Percentiles rank a stretch among this genome's conserved stretches.
Evolutionary conservation across 1,140 invertebrate species (phyloP).

Genomic region (Yoshiicerus persimilis): DNA sequence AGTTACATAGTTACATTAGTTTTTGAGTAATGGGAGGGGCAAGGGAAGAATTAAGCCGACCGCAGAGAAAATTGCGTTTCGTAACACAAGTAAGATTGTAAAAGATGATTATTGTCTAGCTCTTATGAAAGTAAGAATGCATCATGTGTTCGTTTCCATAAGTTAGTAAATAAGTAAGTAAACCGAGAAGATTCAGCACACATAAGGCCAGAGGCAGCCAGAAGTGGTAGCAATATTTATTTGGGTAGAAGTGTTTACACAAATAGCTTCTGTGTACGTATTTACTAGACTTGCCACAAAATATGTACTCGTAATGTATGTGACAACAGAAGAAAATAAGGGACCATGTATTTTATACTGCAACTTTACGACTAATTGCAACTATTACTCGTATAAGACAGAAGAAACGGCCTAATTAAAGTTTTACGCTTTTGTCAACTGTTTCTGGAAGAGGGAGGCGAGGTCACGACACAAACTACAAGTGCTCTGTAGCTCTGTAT

Average conservation of each 20-base stretch:
- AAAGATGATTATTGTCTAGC: background rate
- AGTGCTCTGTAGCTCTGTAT: background rate
- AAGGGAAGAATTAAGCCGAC: background rate
- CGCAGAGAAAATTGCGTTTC: background rate
- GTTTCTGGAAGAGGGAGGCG: background rate
- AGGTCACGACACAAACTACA: background rate
- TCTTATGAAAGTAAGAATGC: background rate
- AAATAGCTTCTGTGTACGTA: slow-evolving; percentile 9
- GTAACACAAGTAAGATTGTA: background rate
- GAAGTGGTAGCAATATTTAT: background rate
- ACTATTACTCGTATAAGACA: background rate
- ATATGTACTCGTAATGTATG: background rate
- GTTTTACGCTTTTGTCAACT: background rate
- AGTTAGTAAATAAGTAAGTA: background rate
- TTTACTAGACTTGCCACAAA: background rate
- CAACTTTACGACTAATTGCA: background rate
- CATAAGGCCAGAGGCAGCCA: no score
- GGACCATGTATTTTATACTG: background rate
- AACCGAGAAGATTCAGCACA: background rate
- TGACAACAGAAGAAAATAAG: background rate
- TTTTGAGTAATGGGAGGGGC: slow-evolving; percentile 6
- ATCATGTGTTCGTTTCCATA: background rate
- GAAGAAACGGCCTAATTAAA: background rate
- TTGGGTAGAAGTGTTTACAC: background rate
- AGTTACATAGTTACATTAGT: background rate